Base-by-base conservation (phyloP, 2,888 invertebrate species). In the Acanthopleura granulata region DNA sequence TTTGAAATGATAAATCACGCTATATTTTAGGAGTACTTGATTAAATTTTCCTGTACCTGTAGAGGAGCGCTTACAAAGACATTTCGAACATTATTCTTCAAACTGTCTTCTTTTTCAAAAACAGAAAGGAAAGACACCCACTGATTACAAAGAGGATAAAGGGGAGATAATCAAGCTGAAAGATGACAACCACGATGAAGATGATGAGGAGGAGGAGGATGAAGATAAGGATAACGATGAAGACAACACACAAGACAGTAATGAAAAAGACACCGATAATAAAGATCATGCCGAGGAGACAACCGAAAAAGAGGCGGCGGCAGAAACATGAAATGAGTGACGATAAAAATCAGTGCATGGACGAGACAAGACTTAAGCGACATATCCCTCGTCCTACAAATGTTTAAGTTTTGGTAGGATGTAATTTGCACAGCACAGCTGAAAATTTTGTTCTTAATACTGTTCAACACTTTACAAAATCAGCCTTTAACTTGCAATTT, bases 111-210 rank as follows among this genome's bases (percentile, higher is more conserved):
- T 18, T 30, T 40, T 40, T 50, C 72, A 72, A 22, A 22, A 50
- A 49, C 77, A 86, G 86, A 80, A 78, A 77, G 78, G 82, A 66
- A 77, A 77, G 72, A 69, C 72, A 16, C 84, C 85, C 29, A 74
- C 77, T 72, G 83, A 80, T 73, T 86, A 84, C 81, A 80, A 77
- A 77, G 84, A 84, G 0, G 75, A 83, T 61, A 79, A 82, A 30
- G 80, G 80, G n/a, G 84, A 84, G 3, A 85, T 86, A 30, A 62
- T 77, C 25, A 62, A 78, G n/a, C 74, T 84, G 81, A 77, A 74
- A 72, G 70, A 75, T 22, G 61, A 40, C 51, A 72, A 49, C 22
- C 22, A 66, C 6, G 29, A 66, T 66, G 66, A 66, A 9, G 57
- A 57, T 12, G 83, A 80, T 73, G 85, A 84, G 80, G 79, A 77